A percentile compares a stretch with the other conserved stretches of the same genome.
Conservation (phyloP, 2,888 invertebrate genomes). For the Agriotes lineatus region DNA sequence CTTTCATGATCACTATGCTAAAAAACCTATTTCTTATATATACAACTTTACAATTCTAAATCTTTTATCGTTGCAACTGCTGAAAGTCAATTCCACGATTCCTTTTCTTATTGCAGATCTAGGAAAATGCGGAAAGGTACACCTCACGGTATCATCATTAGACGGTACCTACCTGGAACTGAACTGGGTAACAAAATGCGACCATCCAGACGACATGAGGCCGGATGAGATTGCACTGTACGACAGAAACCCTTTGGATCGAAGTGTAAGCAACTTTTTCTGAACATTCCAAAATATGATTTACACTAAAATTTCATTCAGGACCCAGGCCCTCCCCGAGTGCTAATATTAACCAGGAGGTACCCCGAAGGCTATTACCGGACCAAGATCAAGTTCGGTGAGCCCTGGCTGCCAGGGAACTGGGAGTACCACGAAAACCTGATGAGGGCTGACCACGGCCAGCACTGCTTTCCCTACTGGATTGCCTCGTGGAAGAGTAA, state of each 20-base stretch:
- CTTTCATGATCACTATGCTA: no score
- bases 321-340: slow-evolving; percentile 66
- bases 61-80: no score
- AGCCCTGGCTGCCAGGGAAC: slow-evolving; percentile 70
- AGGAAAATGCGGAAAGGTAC: slow-evolving; percentile 66
- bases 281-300: not conserved
- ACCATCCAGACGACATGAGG: slow-evolving; percentile 52
- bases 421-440: slow-evolving; percentile 69
- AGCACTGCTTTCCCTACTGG: slow-evolving; percentile 79
- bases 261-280: slow-evolving; percentile 56
- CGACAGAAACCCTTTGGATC: slow-evolving; percentile 58
- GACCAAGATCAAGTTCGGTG: slow-evolving; percentile 71
- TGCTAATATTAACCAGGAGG: slow-evolving; percentile 60
- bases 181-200: slow-evolving; percentile 67
- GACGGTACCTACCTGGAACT: slow-evolving; percentile 68
- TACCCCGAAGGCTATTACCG: slow-evolving; percentile 67
- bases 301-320: no score
- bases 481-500: slow-evolving; percentile 74
- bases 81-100: no score
- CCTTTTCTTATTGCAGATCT: no score
- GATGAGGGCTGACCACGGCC: slow-evolving; percentile 60
- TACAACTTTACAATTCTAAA: no score
- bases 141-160: slow-evolving; percentile 68
- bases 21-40: no score
- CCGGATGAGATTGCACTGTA: slow-evolving; percentile 62